Evolutionary conservation across 2,113 vertebrate genomes (phyloP), one percentile per base, ranked within the genome.

Genomic region (Eurystomus gularis): DNA sequence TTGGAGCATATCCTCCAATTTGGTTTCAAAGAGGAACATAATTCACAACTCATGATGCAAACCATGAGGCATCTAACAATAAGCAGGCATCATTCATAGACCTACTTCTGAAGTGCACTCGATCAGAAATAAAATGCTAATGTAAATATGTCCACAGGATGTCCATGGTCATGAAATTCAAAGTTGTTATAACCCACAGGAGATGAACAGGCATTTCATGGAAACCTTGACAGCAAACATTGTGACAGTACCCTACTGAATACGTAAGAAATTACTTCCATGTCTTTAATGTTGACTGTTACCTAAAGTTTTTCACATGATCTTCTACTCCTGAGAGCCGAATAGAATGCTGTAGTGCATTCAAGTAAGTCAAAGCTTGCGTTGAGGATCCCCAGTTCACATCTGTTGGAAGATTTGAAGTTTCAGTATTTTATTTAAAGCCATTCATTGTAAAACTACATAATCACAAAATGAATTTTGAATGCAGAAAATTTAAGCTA

Each of bases 361-460:
- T 99, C 94, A 99, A 98, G 94, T 99, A 99, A 55, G 99, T 99
- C 98, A 99, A 97, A 33, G 99, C 99, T 98, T 99, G 99, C 3
- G 99, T 99, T 11, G 99, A 99, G 3, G 99, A 99, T 44, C 99
- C 99, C 99, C 99, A 99, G 97, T 99, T 99, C 91, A 99, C 99
- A 98, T 99, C 99, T 99, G 98, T 93, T 93, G 58, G 57, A 91
- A 96, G 39, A 96, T 37, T 29, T 11, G 15, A 80, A 39, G 29
- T 92, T 86, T 21, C 55, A 57, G 0, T 11, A 55, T 54, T 29
- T 76, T 85, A 73, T 6, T 86, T 49, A 49, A 15, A 88, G 35
- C 2, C 71, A 25, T 57, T 72, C 4, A 6, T 11, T 37, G 5
- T 42, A 71, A 62, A 79, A 66, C 42, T 12, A 44, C 17, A 7